A percentile compares a stretch with the other conserved stretches of the same genome.
These are phyloP conservation scores for Ochotona princeps DNA, from an alignment of 2,113 vertebrate genomes.

Conservation along the genomic window DNA sequence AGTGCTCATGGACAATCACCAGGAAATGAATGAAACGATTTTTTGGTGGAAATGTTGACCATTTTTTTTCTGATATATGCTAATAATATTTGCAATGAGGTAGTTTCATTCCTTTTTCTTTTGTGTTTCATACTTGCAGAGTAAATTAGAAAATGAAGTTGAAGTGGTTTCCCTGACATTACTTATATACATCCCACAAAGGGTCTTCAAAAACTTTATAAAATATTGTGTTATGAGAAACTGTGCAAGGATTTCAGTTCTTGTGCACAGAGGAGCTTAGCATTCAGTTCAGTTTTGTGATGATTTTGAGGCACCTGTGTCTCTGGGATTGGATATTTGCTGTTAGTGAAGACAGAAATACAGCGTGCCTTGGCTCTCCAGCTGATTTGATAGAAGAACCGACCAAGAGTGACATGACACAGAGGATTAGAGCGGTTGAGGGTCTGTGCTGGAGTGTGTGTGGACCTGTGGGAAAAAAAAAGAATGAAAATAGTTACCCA, in stretches of 20 bases:
- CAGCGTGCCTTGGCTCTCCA: not conserved
- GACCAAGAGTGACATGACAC: not conserved
- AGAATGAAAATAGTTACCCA: slow-evolving; percentile 40
- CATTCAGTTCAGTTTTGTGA: too few species aligned
- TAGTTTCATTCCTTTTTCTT: not conserved
- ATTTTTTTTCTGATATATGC: not conserved
- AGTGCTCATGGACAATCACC: not conserved
- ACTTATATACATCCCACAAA: too few species aligned
- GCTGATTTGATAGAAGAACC: not conserved
- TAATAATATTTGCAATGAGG: not conserved
- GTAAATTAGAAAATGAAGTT: not conserved
- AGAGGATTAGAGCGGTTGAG: not conserved
- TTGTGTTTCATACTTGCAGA: not conserved
- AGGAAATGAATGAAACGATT: not conserved
- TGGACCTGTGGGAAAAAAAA: not conserved
- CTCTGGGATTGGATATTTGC: not conserved
- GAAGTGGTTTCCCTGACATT: too few species aligned
- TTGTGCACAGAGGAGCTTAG: too few species aligned
- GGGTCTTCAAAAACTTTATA: too few species aligned
- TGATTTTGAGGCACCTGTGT: not conserved
- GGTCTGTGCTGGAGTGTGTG: not conserved
- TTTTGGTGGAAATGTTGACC: not conserved
- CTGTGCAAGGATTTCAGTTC: too few species aligned
- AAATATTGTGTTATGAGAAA: too few species aligned
- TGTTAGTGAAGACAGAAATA: not conserved